Evolutionary conservation across 2,888 invertebrate genomes (phyloP).

Genomic region (Masnerella sp.): DNA sequence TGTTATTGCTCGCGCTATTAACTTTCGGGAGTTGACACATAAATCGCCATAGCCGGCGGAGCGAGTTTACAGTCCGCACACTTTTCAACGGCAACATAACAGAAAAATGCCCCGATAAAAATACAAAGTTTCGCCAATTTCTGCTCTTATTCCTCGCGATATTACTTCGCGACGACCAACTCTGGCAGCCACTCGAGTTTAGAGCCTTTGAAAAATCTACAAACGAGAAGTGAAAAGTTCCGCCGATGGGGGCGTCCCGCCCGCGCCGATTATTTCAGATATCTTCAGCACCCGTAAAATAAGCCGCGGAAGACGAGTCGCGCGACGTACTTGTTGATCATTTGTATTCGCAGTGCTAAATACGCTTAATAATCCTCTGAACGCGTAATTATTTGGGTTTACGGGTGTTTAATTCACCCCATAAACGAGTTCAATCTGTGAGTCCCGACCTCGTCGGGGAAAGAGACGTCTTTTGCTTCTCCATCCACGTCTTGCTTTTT

Average conservation of each 20-base stretch:
- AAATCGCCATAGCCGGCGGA: constrained; percentile 49
- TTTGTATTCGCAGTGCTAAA: constrained; percentile 72
- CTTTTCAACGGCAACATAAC: constrained; percentile 53
- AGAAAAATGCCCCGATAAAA: constrained; percentile 56
- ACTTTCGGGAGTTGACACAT: constrained; percentile 53
- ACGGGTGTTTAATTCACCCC: constrained; percentile 67
- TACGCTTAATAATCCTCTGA: constrained; percentile 70
- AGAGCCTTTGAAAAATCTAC: constrained; percentile 52
- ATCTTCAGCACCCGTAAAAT: constrained; percentile 42
- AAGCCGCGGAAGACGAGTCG: constrained; percentile 19
- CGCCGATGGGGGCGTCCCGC: constrained; percentile 31
- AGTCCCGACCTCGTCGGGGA: constrained; percentile 22
- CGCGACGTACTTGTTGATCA: constrained; percentile 69
- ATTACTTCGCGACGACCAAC: constrained; percentile 40
- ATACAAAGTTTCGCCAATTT: constrained; percentile 55
- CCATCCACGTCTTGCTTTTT: constrained; percentile 14
- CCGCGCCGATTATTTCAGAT: constrained; percentile 40
- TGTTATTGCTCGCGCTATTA: constrained; percentile 57
- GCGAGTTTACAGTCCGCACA: constrained; percentile 51
- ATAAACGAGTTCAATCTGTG: constrained; percentile 44
- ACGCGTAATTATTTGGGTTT: constrained; percentile 70
- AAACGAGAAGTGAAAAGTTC: constrained; percentile 48
- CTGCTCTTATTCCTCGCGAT: constrained; percentile 38
- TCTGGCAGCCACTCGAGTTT: constrained; percentile 43
- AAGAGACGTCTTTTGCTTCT: constrained; percentile 33